Evolutionary conservation across 2,113 vertebrate genomes (phyloP), one percentile per base, ranked within the genome.

Genomic region (Ictalurus punctatus): DNA sequence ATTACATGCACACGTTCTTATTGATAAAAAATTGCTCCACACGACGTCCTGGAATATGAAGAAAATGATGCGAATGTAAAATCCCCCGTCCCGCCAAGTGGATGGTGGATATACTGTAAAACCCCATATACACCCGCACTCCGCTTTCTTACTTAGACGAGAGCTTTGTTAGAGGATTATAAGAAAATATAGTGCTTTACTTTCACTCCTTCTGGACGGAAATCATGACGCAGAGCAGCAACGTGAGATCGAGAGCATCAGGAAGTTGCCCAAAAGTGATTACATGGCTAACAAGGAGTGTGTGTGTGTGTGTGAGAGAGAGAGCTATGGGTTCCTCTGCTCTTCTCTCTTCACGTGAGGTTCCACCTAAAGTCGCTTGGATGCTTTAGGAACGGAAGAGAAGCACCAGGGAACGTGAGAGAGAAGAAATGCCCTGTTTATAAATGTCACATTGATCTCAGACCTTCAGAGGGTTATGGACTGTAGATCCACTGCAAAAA

Each of bases 271-370:
- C 65, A 44, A 21, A 87, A 82, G 78, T 82, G n/a, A 87, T 87
- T 44, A 82, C 86, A 69, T 37, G 48, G 48, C 86, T 87, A 82
- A 82, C 63, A 81, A 69, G n/a, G 40, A 54, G 61, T 87, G 78
- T 67, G 27, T 67, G 78, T 67, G 27, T 67, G 61, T 48, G 21
- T 40, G 44, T 59, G 85, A 25, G 40, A 67, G 86, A 25, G 52
- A 12, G 63, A 54, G 44, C 21, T 5, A 54, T 30, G 44, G 13
- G 48, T 10, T 56, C n/a, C 58, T 40, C 40, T 6, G 5, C 1
- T 63, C 44, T 40, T 37, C 10, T 17, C 58, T 23, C 13, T 4
- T 58, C 30, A 30, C 86, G 63, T 37, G 54, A 59, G 71, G 85
- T 44, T 37, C 21, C 37, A 65, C 44, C 27, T 52, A 30, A 30